Conservation (phyloP, 2,888 invertebrate genomes). For the Rhingia campestris region DNA sequence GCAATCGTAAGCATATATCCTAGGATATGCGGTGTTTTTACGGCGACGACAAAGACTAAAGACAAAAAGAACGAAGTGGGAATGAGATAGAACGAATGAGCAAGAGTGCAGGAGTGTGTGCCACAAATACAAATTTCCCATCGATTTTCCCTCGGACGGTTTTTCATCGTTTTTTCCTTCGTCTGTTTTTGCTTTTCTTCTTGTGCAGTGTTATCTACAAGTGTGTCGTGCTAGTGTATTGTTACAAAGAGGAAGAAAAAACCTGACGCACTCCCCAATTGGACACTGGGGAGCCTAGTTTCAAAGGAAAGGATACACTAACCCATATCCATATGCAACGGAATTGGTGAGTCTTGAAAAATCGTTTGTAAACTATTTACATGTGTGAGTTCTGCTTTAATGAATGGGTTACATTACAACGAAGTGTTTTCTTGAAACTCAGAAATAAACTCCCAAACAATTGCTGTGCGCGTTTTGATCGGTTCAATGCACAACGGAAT, state of each 20-base stretch:
- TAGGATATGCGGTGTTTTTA: constrained; percentile 63
- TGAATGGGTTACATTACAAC: constrained; percentile 32
- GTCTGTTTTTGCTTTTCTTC: constrained; percentile 5
- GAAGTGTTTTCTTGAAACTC: constrained; percentile 8
- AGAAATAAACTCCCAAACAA: constrained; percentile 9
- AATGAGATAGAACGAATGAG: constrained; percentile 45
- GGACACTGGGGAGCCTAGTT: neutral
- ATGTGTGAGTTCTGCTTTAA: constrained; percentile 31
- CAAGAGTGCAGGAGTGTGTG: constrained; percentile 43
- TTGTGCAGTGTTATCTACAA: constrained; percentile 58
- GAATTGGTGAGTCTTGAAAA: constrained; percentile 18
- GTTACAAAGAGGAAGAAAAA: constrained; percentile 27
- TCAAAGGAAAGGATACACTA: constrained; percentile 12
- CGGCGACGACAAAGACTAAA: constrained; percentile 44
- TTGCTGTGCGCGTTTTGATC: constrained; percentile 31
- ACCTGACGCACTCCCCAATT: constrained; percentile 25
- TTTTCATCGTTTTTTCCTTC: constrained; percentile 36
- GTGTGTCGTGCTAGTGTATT: constrained; percentile 34
- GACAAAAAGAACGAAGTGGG: constrained; percentile 39
- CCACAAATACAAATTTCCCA: constrained; percentile 62
- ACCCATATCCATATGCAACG: constrained; percentile 29
- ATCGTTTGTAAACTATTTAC: constrained; percentile 38
- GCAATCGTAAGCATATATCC: constrained; percentile 62
- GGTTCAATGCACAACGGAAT: constrained; percentile 30
- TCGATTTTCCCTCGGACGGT: constrained; percentile 64